These are phyloP conservation scores for Latrodectus elegans DNA, from an alignment of 2,888 invertebrate species.

Conservation along the genomic window DNA sequence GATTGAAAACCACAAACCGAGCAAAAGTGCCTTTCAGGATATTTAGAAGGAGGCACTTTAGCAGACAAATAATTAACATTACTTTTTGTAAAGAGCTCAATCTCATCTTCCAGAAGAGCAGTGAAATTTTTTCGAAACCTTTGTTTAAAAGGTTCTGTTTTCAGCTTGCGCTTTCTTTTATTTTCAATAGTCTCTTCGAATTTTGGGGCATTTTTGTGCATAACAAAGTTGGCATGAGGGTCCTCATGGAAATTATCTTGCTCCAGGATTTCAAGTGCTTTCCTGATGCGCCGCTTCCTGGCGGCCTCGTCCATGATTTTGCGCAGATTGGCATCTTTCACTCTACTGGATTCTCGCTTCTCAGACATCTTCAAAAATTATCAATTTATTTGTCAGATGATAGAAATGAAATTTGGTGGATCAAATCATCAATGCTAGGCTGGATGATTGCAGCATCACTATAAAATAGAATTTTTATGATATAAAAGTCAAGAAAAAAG, in stretches of 20 bases:
- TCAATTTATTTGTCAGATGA: slow-evolving; percentile 44
- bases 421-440: slow-evolving; percentile 87
- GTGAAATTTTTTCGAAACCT: slow-evolving; percentile 88
- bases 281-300: slow-evolving; percentile 88
- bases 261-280: slow-evolving; percentile 94
- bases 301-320: slow-evolving; percentile 92
- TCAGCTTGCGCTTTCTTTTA: slow-evolving; percentile 82
- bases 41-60: slow-evolving; percentile 86
- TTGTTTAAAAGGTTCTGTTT: slow-evolving; percentile 82
- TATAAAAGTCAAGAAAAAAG: not conserved
- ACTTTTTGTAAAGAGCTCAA: slow-evolving; percentile 74
- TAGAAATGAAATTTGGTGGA: slow-evolving; percentile 82
- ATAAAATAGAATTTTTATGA: slow-evolving; percentile 73
- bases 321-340: slow-evolving; percentile 85
- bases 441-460: slow-evolving; percentile 95
- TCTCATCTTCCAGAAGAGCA: slow-evolving; percentile 94
- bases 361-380: slow-evolving; percentile 77
- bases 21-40: slow-evolving; percentile 94
- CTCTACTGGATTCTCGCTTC: slow-evolving; percentile 85
- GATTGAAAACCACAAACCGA: slow-evolving; percentile 96
- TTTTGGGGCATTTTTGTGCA: slow-evolving; percentile 96
- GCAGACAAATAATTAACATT: slow-evolving; percentile 82
- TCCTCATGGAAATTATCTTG: slow-evolving; percentile 98
- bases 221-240: slow-evolving; percentile 94
- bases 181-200: slow-evolving; percentile 92